Base-by-base conservation (phyloP, 2,113 vertebrate species). In the Saccopteryx leptura region DNA sequence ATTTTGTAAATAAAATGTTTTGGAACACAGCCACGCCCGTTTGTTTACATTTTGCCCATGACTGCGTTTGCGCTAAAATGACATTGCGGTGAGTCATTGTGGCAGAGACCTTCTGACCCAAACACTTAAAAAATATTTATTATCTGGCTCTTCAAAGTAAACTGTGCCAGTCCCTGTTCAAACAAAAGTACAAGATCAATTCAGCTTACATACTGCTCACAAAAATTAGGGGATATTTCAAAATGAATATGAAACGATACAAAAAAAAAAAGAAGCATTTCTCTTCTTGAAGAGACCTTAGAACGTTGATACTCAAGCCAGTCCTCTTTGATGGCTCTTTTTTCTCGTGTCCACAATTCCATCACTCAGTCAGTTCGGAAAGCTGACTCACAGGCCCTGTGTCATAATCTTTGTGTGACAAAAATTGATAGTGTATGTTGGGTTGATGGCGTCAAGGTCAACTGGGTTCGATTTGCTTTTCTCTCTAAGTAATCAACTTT, bases 401-500 rank as follows among this genome's bases (percentile, higher is more conserved):
- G 50, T 92, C 54, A 86, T 17, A 48, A 65, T 87, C 58, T 52
- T 78, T 31, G 19, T 0, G 2, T 87, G 83, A 83, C 94, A 92
- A 91, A 90, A 46, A 8, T 48, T 72, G 72, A 39, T 66, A 26
- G 24, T 3, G 0, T 82, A 5, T 68, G 68, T 97, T 93, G 58
- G 83, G 69, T 60, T 92, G 94, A 86, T 50, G 24, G 72, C 0
- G 28, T 69, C n/a, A 87, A 97, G 50, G 54, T 96, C 88, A 96
- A 0, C 74, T 94, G 90, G 94, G 88, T 96, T 78, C 0, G 2
- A 60, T 52, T 63, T 87, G 1, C 0, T 33, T 97, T 97, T 24
- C 0, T 96, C 79, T 98, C 82, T 87, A 56, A 75, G 82, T 89
- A 89, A 93, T 94, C 89, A 84, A 72, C 69, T 94, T 85, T 58